A percentile compares a stretch with the other conserved stretches of the same genome.
These are phyloP conservation scores for Penaeus vannamei DNA, from an alignment of 1,140 invertebrate genomes.

Conservation along the genomic window DNA sequence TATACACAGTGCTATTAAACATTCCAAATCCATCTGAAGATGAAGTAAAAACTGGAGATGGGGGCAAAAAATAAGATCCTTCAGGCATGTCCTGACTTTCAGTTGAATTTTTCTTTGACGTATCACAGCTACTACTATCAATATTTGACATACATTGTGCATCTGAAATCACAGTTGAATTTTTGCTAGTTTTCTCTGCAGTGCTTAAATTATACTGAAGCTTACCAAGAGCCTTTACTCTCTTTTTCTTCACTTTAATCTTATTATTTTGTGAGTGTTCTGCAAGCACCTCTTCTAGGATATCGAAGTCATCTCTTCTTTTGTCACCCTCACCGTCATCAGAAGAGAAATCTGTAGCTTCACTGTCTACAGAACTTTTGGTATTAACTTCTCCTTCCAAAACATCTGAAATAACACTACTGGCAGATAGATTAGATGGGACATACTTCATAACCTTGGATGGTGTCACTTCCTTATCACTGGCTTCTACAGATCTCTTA, in stretches of 20 bases:
- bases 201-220: slow-evolving; percentile 52
- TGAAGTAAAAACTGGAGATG: slow-evolving; percentile 64
- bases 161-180: slow-evolving; percentile 47
- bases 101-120: slow-evolving; percentile 68
- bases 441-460: slow-evolving; percentile 56
- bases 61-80: slow-evolving; percentile 56
- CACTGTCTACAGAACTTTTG: slow-evolving; percentile 49
- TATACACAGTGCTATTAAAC: slow-evolving; percentile 36
- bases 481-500: slow-evolving; percentile 47
- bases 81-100: slow-evolving; percentile 47
- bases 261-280: slow-evolving; percentile 66
- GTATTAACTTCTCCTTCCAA: background rate
- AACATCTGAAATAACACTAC: background rate
- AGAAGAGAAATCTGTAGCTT: slow-evolving; percentile 71
- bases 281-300: slow-evolving; percentile 71
- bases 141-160: slow-evolving; percentile 43
- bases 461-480: slow-evolving; percentile 29
- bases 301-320: slow-evolving; percentile 70
- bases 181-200: slow-evolving; percentile 38
- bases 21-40: slow-evolving; percentile 47
- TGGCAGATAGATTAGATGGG: slow-evolving; percentile 10
- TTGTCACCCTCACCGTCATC: slow-evolving; percentile 58
- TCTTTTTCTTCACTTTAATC: slow-evolving; percentile 58
- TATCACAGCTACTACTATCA: slow-evolving; percentile 41
- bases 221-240: slow-evolving; percentile 41